Evolutionary conservation across 1,140 invertebrate species (phyloP), one percentile per base, ranked within the genome.

Genomic region (Penaeus japonicus): DNA sequence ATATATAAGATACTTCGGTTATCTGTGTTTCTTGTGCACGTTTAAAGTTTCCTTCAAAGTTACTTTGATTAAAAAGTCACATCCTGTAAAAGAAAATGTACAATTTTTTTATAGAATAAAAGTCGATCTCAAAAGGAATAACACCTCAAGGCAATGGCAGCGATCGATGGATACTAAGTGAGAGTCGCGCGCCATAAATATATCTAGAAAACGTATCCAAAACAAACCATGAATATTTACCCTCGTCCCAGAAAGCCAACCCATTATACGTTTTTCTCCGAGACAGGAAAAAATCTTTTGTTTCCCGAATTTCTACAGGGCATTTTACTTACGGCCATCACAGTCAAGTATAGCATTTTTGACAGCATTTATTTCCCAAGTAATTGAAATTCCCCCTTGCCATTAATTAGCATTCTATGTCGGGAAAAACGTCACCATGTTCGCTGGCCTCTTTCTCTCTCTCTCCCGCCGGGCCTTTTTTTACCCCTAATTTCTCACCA

Each of bases 361-460:
- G 89, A 85, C 84, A 82, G 84, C 83, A 89, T 89, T 85, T 85
- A 89, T 89, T 86, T 85, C 83, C 78, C 65, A 85, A 89, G 84
- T 89, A 89, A 89, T 89, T 89, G 89, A 85, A 89, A 89, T 89
- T 89, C 89, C 84, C 89, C 84, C 84, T 89, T 89, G 84, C 80
- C 84, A 85, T 85, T 89, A 89, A 89, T 89, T 89, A 89, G 84
- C 89, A 89, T 89, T 89, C 89, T 89, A 78, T 88, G 87, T 88
- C 32, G 70, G 81, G 39, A 82, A 70, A 83, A 88, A 88, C 79
- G 80, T 83, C 87, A 57, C 80, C 87, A 30, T 65, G 53, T 73
- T 27, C 70, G n/a, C n/a, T 65, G 47, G 22, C 32, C 24, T 57
- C 32, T 55, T 39, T 77, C 84, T 85, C 84, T 79, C 30, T 22